Evolutionary conservation across 35 echinoderm and acorn worm genomes (phyloP), one percentile per base, ranked within the genome.

Genomic region (Heliocidaris tuberculata): DNA sequence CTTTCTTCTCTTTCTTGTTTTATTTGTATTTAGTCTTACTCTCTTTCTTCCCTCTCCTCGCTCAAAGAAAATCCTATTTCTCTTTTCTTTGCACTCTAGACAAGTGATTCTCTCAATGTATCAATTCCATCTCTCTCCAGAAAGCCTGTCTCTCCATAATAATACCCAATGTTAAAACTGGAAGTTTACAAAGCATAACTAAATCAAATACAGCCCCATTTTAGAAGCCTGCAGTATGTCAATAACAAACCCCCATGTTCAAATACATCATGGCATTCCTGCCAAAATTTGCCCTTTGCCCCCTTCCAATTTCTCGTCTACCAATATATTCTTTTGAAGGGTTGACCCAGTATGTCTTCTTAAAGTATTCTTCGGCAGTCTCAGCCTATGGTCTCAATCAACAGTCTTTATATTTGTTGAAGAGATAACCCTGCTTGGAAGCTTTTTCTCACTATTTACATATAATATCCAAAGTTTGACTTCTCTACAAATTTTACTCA

Each of bases 401-500:
- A 89, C 15, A 89, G 17, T 15, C 12, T 47, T 9, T 47, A 85
- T 19, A 30, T 89, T 89, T 89, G 87, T 47, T 10, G 47, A 89
- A 47, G 87, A n/a, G 31, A 48, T 48, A 89, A 32, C 31, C 47
- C 11, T 17, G 12, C 86, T 88, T 35, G 47, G 47, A 6, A 88
- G 47, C n/a, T 2, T 47, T 15, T 89, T 9, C 31, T 24, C 87
- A 17, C 31, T 89, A n/a, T 32, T 48, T 89, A 48, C 47, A 48
- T 48, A 13, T 89, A 94, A 85, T 94, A 60, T 59, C 30, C 32
- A 52, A 90, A 92, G 47, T 92, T 93, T 29, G 30, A 93, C 47
- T 89, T 95, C 47, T 95, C 49, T 56, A 11, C 15, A 7, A 27
- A 27, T 59, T 86, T 35, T 95, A 17, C 31, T 89, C 12, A 11